Conservation (phyloP, 2,797 vertebrate genomes). For the Hippoglossus hippoglossus region DNA sequence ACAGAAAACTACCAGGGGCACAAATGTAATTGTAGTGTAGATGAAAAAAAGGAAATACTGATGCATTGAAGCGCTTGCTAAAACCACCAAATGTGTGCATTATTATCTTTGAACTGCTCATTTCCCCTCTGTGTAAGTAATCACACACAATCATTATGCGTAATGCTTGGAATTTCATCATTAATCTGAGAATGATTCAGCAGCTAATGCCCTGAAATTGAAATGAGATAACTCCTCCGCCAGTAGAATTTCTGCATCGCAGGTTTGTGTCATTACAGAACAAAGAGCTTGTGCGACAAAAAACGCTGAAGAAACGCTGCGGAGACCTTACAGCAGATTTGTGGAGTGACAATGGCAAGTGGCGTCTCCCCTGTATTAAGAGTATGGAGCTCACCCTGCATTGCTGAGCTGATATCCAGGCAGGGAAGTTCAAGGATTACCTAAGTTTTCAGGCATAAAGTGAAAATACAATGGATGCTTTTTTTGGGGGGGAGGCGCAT, state of each 20-base stretch:
- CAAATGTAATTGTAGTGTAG: slow-evolving; percentile 56
- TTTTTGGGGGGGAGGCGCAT: slow-evolving; percentile 16
- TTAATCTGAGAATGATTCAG: slow-evolving; percentile 63
- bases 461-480: slow-evolving; percentile 44
- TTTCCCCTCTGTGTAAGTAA: slow-evolving; percentile 55
- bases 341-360: slow-evolving; percentile 26
- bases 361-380: slow-evolving; percentile 37
- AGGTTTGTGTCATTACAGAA: slow-evolving; percentile 58
- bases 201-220: slow-evolving; percentile 56
- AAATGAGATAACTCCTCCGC: slow-evolving; percentile 46
- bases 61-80: slow-evolving; percentile 50
- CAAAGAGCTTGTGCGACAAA: slow-evolving; percentile 46
- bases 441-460: slow-evolving; percentile 40
- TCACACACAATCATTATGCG: slow-evolving; percentile 48
- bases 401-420: slow-evolving; percentile 28
- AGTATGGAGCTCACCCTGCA: slow-evolving; percentile 40
- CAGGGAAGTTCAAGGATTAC: slow-evolving; percentile 26
- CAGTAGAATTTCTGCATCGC: slow-evolving; percentile 39
- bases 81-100: slow-evolving; percentile 48
- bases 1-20: slow-evolving; percentile 50
- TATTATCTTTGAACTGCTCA: slow-evolving; percentile 66
- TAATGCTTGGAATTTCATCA: slow-evolving; percentile 59
- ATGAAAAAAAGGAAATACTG: slow-evolving; percentile 51
- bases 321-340: slow-evolving; percentile 38
- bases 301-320: slow-evolving; percentile 27